Percentiles rank a stretch among this genome's conserved stretches.
These are phyloP conservation scores for Oscheius onirici DNA, from an alignment of 2,888 invertebrate genomes.

Conservation along the genomic window DNA sequence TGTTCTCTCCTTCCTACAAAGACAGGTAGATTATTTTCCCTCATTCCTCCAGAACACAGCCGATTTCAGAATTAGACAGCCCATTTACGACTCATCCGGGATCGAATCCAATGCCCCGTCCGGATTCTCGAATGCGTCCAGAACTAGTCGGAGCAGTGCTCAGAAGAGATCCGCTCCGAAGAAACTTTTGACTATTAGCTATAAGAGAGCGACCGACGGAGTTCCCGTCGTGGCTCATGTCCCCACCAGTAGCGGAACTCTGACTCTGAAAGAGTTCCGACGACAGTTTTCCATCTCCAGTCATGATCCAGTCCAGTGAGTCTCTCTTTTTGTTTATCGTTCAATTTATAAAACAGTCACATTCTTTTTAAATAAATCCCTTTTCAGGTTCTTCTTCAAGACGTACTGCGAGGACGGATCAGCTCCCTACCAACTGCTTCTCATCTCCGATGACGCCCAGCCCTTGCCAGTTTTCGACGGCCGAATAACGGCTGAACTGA, in stretches of 20 bases:
- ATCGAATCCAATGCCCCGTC: constrained; percentile 55
- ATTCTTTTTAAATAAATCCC: neutral
- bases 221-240: constrained; percentile 66
- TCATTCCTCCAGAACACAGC: neutral
- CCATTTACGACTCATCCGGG: constrained; percentile 48
- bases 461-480: constrained; percentile 52
- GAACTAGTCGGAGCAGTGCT: constrained; percentile 10
- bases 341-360: constrained; percentile 1
- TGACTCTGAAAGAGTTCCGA: constrained; percentile 61
- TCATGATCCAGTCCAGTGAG: constrained; percentile 53
- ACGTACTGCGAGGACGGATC: constrained; percentile 56
- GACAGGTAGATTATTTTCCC: neutral
- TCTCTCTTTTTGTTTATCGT: constrained; percentile 2
- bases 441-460: constrained; percentile 51
- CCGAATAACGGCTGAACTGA: constrained; percentile 41
- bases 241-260: constrained; percentile 38
- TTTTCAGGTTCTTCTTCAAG: constrained; percentile 59
- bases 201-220: constrained; percentile 41
- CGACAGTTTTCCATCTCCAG: constrained; percentile 55
- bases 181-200: constrained; percentile 17
- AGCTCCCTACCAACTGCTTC: constrained; percentile 56
- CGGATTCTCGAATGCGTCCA: constrained; percentile 37
- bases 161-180: neutral
- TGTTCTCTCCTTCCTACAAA: neutral
- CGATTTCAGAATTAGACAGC: neutral